A percentile compares a stretch with the other conserved stretches of the same genome.
phyloP scores from a whole-genome alignment of 2,797 vertebrate genomes.

The Mustela erminea region DNA sequence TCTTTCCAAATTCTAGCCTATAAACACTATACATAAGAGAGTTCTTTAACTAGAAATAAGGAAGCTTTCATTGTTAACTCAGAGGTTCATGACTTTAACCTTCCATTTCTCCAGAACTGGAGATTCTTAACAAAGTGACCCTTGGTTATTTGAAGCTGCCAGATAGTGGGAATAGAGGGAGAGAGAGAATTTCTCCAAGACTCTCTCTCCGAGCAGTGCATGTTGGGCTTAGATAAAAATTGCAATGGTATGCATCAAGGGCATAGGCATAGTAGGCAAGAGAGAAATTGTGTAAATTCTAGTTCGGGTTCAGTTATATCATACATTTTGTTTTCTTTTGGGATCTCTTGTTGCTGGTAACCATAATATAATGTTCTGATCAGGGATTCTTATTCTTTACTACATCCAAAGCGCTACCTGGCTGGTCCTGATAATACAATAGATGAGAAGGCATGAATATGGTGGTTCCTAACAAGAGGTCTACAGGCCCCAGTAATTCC shows the following conservation, averaged over 20 bases:
- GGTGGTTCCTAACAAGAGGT: background rate
- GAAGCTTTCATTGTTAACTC: conserved; percentile 1
- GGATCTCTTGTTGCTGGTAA: background rate
- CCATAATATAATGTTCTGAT: conserved; percentile 15
- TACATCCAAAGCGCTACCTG: background rate
- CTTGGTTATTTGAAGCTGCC: background rate
- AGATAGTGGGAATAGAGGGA: background rate
- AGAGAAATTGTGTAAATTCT: background rate
- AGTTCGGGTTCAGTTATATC: background rate
- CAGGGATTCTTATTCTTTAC: background rate
- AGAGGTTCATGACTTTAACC: background rate
- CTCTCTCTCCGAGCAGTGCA: background rate
- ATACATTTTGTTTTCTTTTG: background rate
- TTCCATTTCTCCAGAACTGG: conserved; percentile 26
- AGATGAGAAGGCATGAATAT: conserved; percentile 23
- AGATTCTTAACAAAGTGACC: conserved; percentile 13
- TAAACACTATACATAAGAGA: background rate
- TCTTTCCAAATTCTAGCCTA: conserved; percentile 33
- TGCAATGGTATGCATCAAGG: background rate
- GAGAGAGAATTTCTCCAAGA: conserved; percentile 23
- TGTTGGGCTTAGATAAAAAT: background rate
- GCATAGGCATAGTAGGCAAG: background rate
- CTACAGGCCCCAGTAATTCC: background rate
- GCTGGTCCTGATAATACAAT: background rate
- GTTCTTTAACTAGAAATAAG: conserved; percentile 48